Evolutionary conservation across 2,888 invertebrate species (phyloP).

Genomic region (Hololepta plana): DNA sequence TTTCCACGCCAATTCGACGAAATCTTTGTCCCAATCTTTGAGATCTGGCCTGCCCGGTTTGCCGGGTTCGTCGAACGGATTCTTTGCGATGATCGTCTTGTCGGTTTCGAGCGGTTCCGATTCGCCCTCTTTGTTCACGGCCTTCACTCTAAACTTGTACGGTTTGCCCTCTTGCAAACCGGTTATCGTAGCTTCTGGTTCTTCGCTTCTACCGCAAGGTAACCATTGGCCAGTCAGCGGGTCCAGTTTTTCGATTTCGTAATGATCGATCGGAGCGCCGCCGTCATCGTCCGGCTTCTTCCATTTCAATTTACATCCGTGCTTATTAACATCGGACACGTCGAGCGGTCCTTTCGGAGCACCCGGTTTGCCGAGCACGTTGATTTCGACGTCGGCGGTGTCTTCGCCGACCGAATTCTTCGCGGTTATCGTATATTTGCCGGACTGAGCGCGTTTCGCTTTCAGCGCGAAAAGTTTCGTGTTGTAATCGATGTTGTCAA

Average conservation of each 20-base stretch:
- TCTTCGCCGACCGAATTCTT: slow-evolving; percentile 89
- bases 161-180: slow-evolving; percentile 89
- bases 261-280: slow-evolving; percentile 83
- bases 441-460: slow-evolving; percentile 63
- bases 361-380: slow-evolving; percentile 58
- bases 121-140: slow-evolving; percentile 96
- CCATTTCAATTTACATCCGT: slow-evolving; percentile 83
- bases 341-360: slow-evolving; percentile 76
- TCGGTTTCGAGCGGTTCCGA: slow-evolving; percentile 92
- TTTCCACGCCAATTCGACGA: slow-evolving; percentile 87
- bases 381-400: slow-evolving; percentile 76
- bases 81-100: slow-evolving; percentile 89
- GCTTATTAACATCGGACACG: slow-evolving; percentile 76
- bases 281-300: slow-evolving; percentile 92
- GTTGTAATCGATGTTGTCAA: slow-evolving; percentile 76
- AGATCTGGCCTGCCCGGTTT: slow-evolving; percentile 82
- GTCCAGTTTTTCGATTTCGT: slow-evolving; percentile 90
- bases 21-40: slow-evolving; percentile 91
- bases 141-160: slow-evolving; percentile 95
- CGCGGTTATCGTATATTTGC: slow-evolving; percentile 77
- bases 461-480: slow-evolving; percentile 78
- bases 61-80: slow-evolving; percentile 92
- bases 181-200: slow-evolving; percentile 65
- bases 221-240: slow-evolving; percentile 86
- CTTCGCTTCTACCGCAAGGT: slow-evolving; percentile 72